Evolutionary conservation across 2,888 invertebrate species (phyloP).

Genomic region (Aquatica leii): DNA sequence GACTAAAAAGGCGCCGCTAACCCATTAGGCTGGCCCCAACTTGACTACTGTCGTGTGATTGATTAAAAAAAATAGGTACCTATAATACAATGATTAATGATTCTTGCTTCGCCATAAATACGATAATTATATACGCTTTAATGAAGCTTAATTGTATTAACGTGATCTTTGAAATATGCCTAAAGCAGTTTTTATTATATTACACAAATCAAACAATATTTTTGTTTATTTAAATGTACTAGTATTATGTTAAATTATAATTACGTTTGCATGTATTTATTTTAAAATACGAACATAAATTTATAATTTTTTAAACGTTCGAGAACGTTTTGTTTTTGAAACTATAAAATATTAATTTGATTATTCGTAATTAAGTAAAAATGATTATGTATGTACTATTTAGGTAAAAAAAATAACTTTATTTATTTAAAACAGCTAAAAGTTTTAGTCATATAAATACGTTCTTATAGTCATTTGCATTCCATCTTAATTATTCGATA

Average conservation of each 20-base stretch:
- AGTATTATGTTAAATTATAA: not conserved
- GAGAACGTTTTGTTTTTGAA: too few relatives aligned
- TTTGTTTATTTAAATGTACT: not conserved
- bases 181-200: slow-evolving; percentile 4
- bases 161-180: slow-evolving; percentile 6
- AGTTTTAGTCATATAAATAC: too few relatives aligned
- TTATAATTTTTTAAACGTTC: not conserved
- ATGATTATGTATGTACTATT: too few relatives aligned
- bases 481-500: too few relatives aligned
- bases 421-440: too few relatives aligned
- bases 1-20: slow-evolving; percentile 44
- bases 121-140: slow-evolving; percentile 11
- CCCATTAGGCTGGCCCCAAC: slow-evolving; percentile 33
- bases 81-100: slow-evolving; percentile 19
- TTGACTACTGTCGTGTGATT: slow-evolving; percentile 37
- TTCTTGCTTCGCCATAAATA: slow-evolving; percentile 12
- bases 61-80: slow-evolving; percentile 20
- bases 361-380: too few relatives aligned
- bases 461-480: too few relatives aligned
- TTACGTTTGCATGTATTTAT: slow-evolving; percentile 1
- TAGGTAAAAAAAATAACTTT: too few relatives aligned
- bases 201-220: slow-evolving; percentile 11
- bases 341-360: too few relatives aligned
- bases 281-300: slow-evolving; percentile 6
- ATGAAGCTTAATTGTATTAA: slow-evolving; percentile 14